phyloP scores from a whole-genome alignment of 2,797 vertebrate species.

The Chelon labrosus region DNA sequence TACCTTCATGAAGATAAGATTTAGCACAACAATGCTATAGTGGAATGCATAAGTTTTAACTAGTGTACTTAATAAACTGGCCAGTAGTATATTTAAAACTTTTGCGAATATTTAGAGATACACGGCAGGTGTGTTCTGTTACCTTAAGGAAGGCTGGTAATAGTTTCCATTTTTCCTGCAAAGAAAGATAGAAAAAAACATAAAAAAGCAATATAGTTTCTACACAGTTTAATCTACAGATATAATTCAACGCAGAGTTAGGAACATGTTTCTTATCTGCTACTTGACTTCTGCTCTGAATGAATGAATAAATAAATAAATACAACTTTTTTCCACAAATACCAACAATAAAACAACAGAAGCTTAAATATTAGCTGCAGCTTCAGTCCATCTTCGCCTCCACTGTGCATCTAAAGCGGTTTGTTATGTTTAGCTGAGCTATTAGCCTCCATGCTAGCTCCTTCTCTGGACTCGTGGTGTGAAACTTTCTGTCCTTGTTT shows the following conservation, averaged over 20 bases:
- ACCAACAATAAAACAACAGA: background rate
- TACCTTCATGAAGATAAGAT: too few species aligned
- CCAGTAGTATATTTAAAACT: too few species aligned
- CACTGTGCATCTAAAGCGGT: background rate
- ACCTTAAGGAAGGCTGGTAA: constrained; percentile 98
- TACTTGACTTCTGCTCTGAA: background rate
- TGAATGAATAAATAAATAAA: background rate
- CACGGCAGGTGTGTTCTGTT: constrained; percentile 43
- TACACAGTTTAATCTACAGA: background rate
- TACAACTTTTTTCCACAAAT: too few species aligned
- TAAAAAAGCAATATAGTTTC: background rate
- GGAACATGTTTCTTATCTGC: background rate
- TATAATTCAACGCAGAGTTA: background rate
- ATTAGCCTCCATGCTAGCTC: constrained; percentile 32
- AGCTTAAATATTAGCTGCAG: too few species aligned
- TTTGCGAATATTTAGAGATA: background rate
- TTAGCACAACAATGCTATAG: too few species aligned
- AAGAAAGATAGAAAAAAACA: constrained; percentile 24
- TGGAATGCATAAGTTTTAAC: too few species aligned
- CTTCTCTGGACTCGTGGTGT: constrained; percentile 31
- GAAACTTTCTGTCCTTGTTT: background rate
- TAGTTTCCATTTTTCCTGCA: constrained; percentile 98
- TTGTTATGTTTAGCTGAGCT: background rate
- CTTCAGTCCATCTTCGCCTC: background rate
- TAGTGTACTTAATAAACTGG: too few species aligned